Base-by-base conservation (phyloP, 2,888 invertebrate species). In the Theodoxus fluviatilis region DNA sequence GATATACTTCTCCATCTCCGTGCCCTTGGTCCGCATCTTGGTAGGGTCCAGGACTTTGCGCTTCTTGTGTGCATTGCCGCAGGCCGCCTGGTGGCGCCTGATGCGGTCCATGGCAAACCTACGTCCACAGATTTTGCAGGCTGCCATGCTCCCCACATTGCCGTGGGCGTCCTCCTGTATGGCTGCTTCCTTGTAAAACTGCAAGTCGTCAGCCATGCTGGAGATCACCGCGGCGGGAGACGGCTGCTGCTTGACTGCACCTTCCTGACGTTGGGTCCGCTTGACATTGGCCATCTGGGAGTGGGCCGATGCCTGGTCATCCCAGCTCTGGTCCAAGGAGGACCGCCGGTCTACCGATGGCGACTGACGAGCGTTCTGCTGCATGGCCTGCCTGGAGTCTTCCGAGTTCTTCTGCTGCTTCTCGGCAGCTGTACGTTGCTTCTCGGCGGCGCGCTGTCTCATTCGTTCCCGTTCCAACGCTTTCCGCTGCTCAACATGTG, bases 1-100 rank as follows among this genome's bases (percentile, higher is more conserved):
- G 61, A 91, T 90, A 82, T 91, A 95, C 63, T 91, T 90, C 83
- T 95, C 96, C 40, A 94, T 91, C 80, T 96, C 97, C 0, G 96
- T 96, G 33, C 96, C 96, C 87, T 91, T 89, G 67, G 96, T 78
- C 69, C 86, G 74, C 76, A 83, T 82, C 74, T 85, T 84, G 1
- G 80, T 71, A 3, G 83, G 79, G 74, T 86, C 85, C 75, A 85
- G 81, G 12, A 79, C 79, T 71, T 85, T 84, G 55, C 86, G 74
- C 64, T 81, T 81, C 74, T 83, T 85, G 3, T 78, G 77, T n/a
- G 73, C 70, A 61, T 79, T 81, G 37, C 76, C 78, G 75, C 86
- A 86, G 7, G 80, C 80, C n/a, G 74, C 71, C 70, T 78, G 75
- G 72, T 86, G 86, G 71, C 83, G 83, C 22, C 74, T 71, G 22